Percentiles rank a stretch among this genome's conserved stretches.
Conservation (phyloP, 2,888 invertebrate species). For the Drosophila gaucha region DNA sequence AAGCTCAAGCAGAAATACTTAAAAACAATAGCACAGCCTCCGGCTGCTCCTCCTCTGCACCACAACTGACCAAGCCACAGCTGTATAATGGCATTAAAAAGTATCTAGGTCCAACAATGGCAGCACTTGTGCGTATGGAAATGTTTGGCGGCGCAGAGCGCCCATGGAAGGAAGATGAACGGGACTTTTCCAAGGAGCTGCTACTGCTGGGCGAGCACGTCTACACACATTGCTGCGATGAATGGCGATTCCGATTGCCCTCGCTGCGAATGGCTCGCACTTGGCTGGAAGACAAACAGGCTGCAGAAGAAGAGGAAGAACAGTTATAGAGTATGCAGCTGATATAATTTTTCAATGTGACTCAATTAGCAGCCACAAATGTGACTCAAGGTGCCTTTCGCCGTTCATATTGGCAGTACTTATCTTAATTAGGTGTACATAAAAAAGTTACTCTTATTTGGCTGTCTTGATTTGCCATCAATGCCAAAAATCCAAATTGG, state of each 20-base stretch:
- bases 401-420: background rate
- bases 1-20: slow-evolving; percentile 4
- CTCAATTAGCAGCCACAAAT: background rate
- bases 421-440: slow-evolving; percentile 23
- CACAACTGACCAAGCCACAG: slow-evolving; percentile 74
- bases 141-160: slow-evolving; percentile 83
- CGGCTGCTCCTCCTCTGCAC: background rate
- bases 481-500: slow-evolving; percentile 18
- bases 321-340: slow-evolving; percentile 30
- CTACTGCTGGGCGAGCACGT: slow-evolving; percentile 79
- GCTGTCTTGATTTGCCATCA: slow-evolving; percentile 24
- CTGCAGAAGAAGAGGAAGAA: slow-evolving; percentile 59
- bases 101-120: slow-evolving; percentile 83
- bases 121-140: slow-evolving; percentile 84
- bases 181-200: slow-evolving; percentile 78
- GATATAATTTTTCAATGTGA: background rate
- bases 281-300: slow-evolving; percentile 70
- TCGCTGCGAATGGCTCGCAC: slow-evolving; percentile 69
- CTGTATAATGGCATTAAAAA: slow-evolving; percentile 83
- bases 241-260: slow-evolving; percentile 84
- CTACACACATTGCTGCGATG: slow-evolving; percentile 82
- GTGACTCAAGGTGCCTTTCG: background rate
- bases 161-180: slow-evolving; percentile 82
- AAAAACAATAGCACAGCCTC: slow-evolving; percentile 4
- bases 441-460: slow-evolving; percentile 15